Base-by-base conservation (phyloP, 2,888 invertebrate species). In the Drosophila hawaiiensis region DNA sequence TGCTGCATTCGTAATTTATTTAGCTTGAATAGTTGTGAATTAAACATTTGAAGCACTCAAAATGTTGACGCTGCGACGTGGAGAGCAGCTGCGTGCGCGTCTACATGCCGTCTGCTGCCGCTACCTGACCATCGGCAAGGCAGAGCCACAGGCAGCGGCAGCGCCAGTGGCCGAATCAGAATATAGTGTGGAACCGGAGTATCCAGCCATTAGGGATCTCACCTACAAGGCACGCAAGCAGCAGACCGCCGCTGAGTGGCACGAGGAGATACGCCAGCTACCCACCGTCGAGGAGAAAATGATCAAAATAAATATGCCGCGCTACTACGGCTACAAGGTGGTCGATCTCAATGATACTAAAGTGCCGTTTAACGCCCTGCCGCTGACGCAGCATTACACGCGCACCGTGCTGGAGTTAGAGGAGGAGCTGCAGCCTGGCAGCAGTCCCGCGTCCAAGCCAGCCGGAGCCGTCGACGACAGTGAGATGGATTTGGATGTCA, bases 251-350 rank as follows among this genome's bases (percentile, higher is more conserved):
- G 91, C 94, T 75, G 79, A 89, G 3, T 93, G 94, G 92, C 94
- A 95, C 84, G 94, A 96, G 22, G 94, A 95, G 89, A 95, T 97
- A 19, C 94, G 95, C 91, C 92, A 94, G 1, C 86, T 96, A 16
- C 94, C 95, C 67, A 97, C 97, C 0, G 95, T 97, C 0, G 98
- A 98, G 93, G 97, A 97, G 92, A 98, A 98, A 91, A 94, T 97
- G 83, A 95, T 97, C 61, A 97, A 96, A 82, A 89, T 97, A 31
- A 97, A 97, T 92, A 96, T 97, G 95, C 97, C 97, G 0, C 94
- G 95, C 58, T 97, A 96, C 92, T 98, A 97, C 92, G 97, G 98
- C 2, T 97, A 95, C 94, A 95, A 94, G 86, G 95, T 95, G 68
- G 92, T 95, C 2, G 93, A 95, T 84, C 91, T 97, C 5, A 92